These are phyloP conservation scores for Pogoniulus pusillus DNA, from an alignment of 2,797 vertebrate species.

Conservation along the genomic window DNA sequence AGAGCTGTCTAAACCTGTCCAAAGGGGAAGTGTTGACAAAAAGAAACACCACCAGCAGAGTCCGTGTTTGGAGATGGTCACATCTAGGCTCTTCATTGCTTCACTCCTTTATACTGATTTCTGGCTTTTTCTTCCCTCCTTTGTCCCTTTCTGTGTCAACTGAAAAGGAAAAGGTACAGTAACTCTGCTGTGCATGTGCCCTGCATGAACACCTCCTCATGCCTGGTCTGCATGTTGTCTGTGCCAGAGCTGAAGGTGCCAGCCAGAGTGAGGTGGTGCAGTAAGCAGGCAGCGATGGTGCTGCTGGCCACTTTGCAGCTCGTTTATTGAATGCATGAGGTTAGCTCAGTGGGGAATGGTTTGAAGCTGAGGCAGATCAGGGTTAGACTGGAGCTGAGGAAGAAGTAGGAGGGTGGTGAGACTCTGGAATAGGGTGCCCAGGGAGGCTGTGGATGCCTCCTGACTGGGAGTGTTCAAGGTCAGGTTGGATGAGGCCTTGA, in stretches of 20 bases:
- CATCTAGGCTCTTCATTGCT: not conserved
- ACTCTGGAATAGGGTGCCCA: too few relatives aligned
- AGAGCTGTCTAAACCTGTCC: not conserved
- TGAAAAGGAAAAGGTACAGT: constrained; percentile 94
- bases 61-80: not conserved
- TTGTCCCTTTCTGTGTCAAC: constrained; percentile 76
- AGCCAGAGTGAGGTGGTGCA: not conserved
- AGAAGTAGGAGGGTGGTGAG: too few relatives aligned
- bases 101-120: constrained; percentile 66
- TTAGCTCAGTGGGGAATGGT: not conserved
- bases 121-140: constrained; percentile 77
- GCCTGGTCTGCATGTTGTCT: constrained; percentile 27
- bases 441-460: too few relatives aligned
- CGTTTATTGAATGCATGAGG: not conserved
- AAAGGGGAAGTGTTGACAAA: not conserved
- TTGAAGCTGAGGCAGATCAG: too few relatives aligned
- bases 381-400: too few relatives aligned
- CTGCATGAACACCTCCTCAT: constrained; percentile 66
- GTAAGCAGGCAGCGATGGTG: rapidly evolving
- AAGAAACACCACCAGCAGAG: not conserved
- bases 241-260: not conserved
- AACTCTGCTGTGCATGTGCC: constrained; percentile 52
- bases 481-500: too few relatives aligned
- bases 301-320: not conserved
- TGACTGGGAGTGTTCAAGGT: too few relatives aligned